Base-by-base conservation (phyloP, 2,888 invertebrate genomes). In the Xanthia togata region DNA sequence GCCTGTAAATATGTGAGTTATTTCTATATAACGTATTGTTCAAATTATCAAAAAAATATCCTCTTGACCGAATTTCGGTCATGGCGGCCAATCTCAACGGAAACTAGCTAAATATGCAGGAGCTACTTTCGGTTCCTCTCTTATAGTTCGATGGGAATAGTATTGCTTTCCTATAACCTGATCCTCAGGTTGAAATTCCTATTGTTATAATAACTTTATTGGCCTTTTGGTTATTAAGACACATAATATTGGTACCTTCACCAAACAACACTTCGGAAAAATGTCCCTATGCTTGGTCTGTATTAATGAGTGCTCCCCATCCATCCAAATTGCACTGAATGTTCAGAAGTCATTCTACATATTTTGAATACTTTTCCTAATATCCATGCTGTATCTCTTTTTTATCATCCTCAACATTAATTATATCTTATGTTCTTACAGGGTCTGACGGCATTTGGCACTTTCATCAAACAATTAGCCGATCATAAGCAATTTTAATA, bases 1-100 rank as follows among this genome's bases (percentile, higher is more conserved):
- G 20, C 62, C 14, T 76, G 31, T 31, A 53, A 79, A 79, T 47
- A 3, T 55, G 78, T 79, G 26, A 79, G 78, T 76, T 50, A n/a
- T 26, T 38, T 23, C 6, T 55, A 3, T 44, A 14, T 23, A 20
- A 35, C 2, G 1, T 35, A 26, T 38, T 60, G 2, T 17, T 35
- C 3, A 17, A 55, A 23, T 55, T 20, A 12, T 23, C 31, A 17
- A 68, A 55, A n/a, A 17, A 26, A 73, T 17, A 47, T 35, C 20
- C 14, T 47, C 14, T 20, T n/a, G 11, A 41, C 17, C 31, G 47
- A 47, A 23, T 65, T 47, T 65, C 31, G 47, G 12, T 65, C 12
- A 20, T 3, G 41, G 17, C 17, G 17, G 41, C 9, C 9, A 26
- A 71, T 41, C 38, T 67, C 26, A 38, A 26, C n/a, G 12, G 14